Evolutionary conservation across 2,888 invertebrate species (phyloP).

Genomic region (Megamerina dolium): DNA sequence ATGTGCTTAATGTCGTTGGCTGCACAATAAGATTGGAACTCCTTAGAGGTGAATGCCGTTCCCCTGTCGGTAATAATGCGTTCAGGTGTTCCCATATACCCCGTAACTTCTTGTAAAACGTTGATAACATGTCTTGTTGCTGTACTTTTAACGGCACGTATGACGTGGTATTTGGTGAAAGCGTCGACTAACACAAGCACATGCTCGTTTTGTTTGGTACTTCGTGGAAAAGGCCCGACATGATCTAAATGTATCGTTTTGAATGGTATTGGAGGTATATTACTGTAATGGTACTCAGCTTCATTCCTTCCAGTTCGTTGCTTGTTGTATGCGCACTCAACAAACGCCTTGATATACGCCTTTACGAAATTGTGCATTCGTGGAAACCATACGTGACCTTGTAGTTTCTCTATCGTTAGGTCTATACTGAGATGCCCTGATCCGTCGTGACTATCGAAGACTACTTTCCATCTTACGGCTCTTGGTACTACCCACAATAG

Average conservation of each 20-base stretch:
- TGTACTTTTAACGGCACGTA: conserved; percentile 4
- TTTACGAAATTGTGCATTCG: conserved; percentile 10
- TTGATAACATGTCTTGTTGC: conserved; percentile 4
- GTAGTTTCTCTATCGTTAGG: no score
- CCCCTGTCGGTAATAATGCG: no score
- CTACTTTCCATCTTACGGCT: no score
- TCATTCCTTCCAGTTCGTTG: background rate
- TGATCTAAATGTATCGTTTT: conserved; percentile 4
- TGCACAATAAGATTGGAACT: no score
- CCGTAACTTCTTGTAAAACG: background rate
- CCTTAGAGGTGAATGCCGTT: no score
- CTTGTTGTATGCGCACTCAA: background rate
- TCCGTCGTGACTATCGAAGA: no score
- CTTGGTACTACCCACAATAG: no score
- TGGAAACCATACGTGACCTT: no score
- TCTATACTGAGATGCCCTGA: no score
- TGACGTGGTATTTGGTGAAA: background rate
- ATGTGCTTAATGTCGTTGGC: no score
- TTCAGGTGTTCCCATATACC: background rate
- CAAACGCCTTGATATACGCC: conserved; percentile 2
- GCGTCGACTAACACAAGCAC: conserved; percentile 2
- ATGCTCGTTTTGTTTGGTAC: background rate
- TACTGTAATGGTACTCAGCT: background rate
- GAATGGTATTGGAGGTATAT: background rate
- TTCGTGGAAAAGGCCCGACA: conserved; percentile 5